phyloP scores from a whole-genome alignment of 2,888 invertebrate species.

The Amphipyra tragopoginis region DNA sequence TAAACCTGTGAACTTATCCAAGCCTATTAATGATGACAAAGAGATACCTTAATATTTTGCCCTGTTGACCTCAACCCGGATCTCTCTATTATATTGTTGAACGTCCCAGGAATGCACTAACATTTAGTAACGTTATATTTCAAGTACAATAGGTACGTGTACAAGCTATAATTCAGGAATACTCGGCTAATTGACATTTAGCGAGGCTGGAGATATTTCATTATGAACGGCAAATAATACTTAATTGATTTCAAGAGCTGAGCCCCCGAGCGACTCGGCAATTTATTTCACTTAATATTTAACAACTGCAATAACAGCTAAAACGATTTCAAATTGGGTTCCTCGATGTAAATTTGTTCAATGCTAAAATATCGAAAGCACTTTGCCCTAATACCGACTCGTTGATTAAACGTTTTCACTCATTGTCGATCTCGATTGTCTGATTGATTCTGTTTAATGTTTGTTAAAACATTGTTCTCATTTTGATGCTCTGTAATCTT shows the following conservation, averaged over 20 bases:
- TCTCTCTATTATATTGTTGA: constrained; percentile 1
- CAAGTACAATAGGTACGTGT: constrained; percentile 19
- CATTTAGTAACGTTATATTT: constrained; percentile 11
- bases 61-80: too few relatives aligned
- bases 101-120: neutral
- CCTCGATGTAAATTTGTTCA: constrained; percentile 35
- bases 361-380: constrained; percentile 47
- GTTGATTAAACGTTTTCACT: constrained; percentile 5
- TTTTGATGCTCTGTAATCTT: too few relatives aligned
- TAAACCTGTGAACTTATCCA: too few relatives aligned
- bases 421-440: neutral
- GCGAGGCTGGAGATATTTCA: constrained; percentile 65
- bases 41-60: too few relatives aligned
- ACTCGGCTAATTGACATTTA: constrained; percentile 43
- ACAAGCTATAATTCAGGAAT: constrained; percentile 37
- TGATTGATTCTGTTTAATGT: too few relatives aligned
- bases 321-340: constrained; percentile 56
- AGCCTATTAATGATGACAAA: too few relatives aligned
- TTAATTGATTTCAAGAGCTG: constrained; percentile 68
- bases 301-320: constrained; percentile 50
- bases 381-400: constrained; percentile 10
- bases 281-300: constrained; percentile 73
- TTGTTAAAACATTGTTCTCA: too few relatives aligned
- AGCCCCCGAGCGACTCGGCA: constrained; percentile 53
- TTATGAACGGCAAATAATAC: constrained; percentile 53